These are phyloP conservation scores for Cynaeus angustus DNA, from an alignment of 2,888 invertebrate species.

Conservation along the genomic window DNA sequence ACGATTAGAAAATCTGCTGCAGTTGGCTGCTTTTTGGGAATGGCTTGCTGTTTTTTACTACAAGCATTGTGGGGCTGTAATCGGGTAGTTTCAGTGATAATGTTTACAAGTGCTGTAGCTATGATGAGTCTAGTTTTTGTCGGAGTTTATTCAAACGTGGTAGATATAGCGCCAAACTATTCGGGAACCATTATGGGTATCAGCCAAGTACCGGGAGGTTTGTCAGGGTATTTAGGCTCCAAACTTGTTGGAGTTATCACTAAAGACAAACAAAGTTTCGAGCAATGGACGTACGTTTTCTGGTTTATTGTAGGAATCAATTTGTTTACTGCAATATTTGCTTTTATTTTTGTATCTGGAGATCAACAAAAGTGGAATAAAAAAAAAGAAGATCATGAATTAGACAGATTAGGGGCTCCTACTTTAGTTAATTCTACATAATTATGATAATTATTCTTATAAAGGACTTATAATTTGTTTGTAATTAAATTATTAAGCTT, in stretches of 20 bases:
- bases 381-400: background rate
- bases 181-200: background rate
- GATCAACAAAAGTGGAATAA: background rate
- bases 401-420: too few species aligned
- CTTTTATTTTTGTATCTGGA: background rate
- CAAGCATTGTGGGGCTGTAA: background rate
- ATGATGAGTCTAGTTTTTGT: background rate
- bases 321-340: background rate
- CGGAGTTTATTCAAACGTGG: background rate
- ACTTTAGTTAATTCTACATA: too few species aligned
- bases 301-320: background rate
- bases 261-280: background rate
- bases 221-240: background rate
- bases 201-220: background rate
- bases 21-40: background rate
- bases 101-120: background rate
- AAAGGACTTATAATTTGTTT: too few species aligned
- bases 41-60: background rate
- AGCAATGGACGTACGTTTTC: constrained; percentile 3
- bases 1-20: background rate
- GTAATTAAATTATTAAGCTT: too few species aligned
- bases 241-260: background rate
- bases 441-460: too few species aligned
- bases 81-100: background rate
- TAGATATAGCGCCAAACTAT: background rate